Conservation (phyloP, 1,140 invertebrate species). For the Tribolium castaneum region DNA sequence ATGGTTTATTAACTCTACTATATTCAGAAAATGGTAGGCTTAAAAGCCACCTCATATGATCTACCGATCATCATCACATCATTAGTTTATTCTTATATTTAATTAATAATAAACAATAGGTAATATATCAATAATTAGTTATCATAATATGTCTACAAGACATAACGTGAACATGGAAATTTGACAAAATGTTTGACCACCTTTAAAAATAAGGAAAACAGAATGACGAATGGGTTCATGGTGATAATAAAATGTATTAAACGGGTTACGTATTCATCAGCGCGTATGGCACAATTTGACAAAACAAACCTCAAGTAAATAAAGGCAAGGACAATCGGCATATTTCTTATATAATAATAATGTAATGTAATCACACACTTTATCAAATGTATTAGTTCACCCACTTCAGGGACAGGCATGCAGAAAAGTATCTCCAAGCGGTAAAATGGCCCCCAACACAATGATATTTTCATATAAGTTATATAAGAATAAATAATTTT, state of each 20-base stretch:
- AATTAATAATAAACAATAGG: constrained; percentile 64
- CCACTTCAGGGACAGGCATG: constrained; percentile 54
- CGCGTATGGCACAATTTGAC: constrained; percentile 59
- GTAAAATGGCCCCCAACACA: constrained; percentile 51
- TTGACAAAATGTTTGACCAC: constrained; percentile 63
- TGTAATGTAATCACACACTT: constrained; percentile 59
- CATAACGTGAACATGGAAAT: constrained; percentile 61
- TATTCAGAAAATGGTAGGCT: constrained; percentile 64
- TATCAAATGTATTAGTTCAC: constrained; percentile 60
- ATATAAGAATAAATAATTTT: constrained; percentile 60
- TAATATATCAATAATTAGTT: constrained; percentile 62
- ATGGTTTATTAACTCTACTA: constrained; percentile 66
- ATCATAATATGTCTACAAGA: constrained; percentile 59
- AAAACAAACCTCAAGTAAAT: constrained; percentile 51
- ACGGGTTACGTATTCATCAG: constrained; percentile 13
- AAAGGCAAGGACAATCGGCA: constrained; percentile 60
- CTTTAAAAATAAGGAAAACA: constrained; percentile 31
- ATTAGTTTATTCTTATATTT: constrained; percentile 65
- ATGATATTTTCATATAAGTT: constrained; percentile 55
- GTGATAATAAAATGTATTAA: constrained; percentile 25
- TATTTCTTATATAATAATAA: constrained; percentile 47
- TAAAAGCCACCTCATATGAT: constrained; percentile 63
- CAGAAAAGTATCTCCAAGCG: constrained; percentile 45
- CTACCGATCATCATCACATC: constrained; percentile 65
- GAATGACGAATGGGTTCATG: not conserved